These are phyloP conservation scores for Aptenodytes forsteri DNA, from an alignment of 2,113 vertebrate genomes.

Conservation along the genomic window DNA sequence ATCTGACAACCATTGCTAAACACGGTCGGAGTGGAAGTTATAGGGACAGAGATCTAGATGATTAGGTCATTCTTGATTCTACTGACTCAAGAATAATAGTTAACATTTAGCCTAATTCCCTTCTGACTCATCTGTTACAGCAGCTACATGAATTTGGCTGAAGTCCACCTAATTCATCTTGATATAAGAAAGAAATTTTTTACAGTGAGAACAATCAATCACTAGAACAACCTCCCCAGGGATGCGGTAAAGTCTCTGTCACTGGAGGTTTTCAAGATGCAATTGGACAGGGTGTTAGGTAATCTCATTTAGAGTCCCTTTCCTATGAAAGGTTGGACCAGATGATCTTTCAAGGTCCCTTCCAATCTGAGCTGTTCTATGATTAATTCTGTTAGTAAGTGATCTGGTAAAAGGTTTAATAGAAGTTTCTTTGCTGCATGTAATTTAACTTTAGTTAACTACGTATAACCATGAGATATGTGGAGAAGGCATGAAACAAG, in stretches of 20 bases:
- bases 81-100: not conserved
- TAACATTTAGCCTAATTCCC: not conserved
- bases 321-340: not conserved
- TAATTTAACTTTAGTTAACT: not conserved
- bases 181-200: not conserved
- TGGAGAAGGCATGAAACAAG: not conserved
- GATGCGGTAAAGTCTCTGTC: not conserved
- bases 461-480: not conserved
- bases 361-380: not conserved
- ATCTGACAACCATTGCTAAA: not conserved
- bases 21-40: not conserved
- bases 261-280: not conserved
- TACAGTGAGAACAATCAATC: not conserved
- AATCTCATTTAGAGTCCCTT: not conserved
- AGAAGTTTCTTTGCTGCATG: not conserved
- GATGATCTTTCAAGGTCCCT: not conserved
- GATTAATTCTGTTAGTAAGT: not conserved
- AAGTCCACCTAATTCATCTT: not conserved
- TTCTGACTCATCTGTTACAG: not conserved
- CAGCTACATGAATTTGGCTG: not conserved
- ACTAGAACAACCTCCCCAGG: not conserved
- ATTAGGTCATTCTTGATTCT: not conserved
- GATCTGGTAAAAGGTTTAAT: not conserved
- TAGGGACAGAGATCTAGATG: not conserved
- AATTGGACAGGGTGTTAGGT: not conserved